Evolutionary conservation across 1,140 invertebrate genomes (phyloP).

Genomic region (Aphelinus atriplicis): DNA sequence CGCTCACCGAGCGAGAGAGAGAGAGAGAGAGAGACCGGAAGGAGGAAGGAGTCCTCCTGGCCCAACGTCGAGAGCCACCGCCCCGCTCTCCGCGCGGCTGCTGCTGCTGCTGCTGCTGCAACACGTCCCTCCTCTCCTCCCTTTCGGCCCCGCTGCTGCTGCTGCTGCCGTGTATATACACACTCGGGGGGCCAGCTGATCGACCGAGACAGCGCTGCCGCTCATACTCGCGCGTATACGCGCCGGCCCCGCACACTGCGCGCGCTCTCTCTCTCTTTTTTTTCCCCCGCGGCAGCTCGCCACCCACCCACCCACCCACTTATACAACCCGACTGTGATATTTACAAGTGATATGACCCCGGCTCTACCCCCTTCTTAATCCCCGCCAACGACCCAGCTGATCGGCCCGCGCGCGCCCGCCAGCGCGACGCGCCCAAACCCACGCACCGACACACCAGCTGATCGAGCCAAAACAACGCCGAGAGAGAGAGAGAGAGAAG

Average conservation of each 20-base stretch:
- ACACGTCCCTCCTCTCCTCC: slow-evolving; percentile 2
- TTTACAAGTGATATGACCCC: slow-evolving; percentile 43
- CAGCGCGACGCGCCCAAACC: too few species aligned
- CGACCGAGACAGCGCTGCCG: too few species aligned
- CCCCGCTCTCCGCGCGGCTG: slow-evolving; percentile 7
- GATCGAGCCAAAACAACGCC: too few species aligned
- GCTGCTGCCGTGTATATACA: slow-evolving; percentile 3
- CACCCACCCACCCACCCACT: neutral
- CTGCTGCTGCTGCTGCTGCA: neutral
- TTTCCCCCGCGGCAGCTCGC: too few species aligned
- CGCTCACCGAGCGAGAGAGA: neutral
- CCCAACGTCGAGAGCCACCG: slow-evolving; percentile 13
- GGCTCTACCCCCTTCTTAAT: neutral
- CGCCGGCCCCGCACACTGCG: too few species aligned
- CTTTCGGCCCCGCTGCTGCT: neutral
- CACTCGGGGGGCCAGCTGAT: neutral
- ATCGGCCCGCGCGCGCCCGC: too few species aligned
- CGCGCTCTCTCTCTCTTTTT: too few species aligned
- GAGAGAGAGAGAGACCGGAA: neutral
- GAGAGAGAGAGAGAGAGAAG: too few species aligned
- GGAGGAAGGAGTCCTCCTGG: neutral
- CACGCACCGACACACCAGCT: too few species aligned
- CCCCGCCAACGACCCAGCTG: neutral
- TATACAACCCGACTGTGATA: slow-evolving; percentile 46
- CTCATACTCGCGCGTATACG: too few species aligned